phyloP scores from a whole-genome alignment of 2,113 vertebrate species.

The Ophiodon elongatus region DNA sequence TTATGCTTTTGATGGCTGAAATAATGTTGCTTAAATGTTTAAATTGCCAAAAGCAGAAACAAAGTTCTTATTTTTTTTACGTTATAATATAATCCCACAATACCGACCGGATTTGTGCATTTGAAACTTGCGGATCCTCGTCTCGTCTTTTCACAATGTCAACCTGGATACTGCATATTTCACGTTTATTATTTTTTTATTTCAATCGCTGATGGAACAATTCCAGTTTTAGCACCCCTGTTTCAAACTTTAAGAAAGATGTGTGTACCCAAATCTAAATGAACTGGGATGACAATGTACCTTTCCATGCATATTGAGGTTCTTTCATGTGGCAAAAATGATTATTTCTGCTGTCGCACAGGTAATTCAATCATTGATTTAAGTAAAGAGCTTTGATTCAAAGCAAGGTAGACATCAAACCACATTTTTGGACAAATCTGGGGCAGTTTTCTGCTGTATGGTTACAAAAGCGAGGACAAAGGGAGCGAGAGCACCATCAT shows the following conservation, averaged over 20 bases:
- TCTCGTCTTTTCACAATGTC: neutral
- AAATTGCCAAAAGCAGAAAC: neutral
- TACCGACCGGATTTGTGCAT: neutral
- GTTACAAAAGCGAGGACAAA: slow-evolving; percentile 16
- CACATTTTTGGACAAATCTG: slow-evolving; percentile 40
- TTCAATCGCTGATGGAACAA: neutral
- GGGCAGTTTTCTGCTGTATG: slow-evolving; percentile 10
- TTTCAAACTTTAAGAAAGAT: slow-evolving; percentile 15
- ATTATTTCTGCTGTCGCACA: slow-evolving; percentile 31
- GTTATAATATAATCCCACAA: neutral
- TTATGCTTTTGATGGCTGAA: neutral
- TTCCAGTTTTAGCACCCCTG: neutral
- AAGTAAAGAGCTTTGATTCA: slow-evolving; percentile 50
- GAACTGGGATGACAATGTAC: slow-evolving; percentile 15
- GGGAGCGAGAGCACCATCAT: slow-evolving; percentile 7
- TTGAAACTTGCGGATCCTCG: neutral
- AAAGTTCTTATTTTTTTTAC: neutral
- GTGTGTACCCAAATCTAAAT: neutral
- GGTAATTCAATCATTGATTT: slow-evolving; percentile 48
- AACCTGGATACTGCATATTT: neutral
- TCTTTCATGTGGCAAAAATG: slow-evolving; percentile 37
- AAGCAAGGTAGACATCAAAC: slow-evolving; percentile 47
- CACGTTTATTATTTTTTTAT: neutral
- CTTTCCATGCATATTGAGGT: slow-evolving; percentile 9
- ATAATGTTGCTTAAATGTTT: neutral